phyloP scores from a whole-genome alignment of 2,888 invertebrate genomes.

The Amphipoea lucens region DNA sequence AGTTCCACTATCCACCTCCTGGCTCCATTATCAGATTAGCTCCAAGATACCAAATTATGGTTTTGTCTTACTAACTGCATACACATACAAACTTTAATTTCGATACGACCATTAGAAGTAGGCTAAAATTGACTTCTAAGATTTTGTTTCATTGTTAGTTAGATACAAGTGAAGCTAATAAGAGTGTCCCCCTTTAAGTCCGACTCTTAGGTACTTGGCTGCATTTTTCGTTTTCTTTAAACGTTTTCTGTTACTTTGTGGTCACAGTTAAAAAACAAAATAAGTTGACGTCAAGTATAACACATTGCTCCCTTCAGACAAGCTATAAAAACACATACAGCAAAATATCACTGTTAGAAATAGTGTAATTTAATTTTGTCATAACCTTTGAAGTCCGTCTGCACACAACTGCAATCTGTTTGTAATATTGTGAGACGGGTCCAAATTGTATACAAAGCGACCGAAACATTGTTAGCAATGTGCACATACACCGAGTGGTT shows the following conservation, averaged over 20 bases:
- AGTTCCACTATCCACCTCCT: too few species aligned
- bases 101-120: too few species aligned
- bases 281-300: not conserved
- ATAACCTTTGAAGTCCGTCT: conserved; percentile 8
- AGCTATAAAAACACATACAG: not conserved
- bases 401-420: not conserved
- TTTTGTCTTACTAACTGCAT: too few species aligned
- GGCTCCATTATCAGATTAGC: too few species aligned
- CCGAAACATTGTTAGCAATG: conserved; percentile 1
- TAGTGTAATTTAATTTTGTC: conserved; percentile 19
- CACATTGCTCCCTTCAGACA: not conserved
- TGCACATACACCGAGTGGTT: not conserved
- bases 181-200: not conserved
- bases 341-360: conserved; percentile 5
- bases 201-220: not conserved
- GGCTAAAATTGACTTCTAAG: too few species aligned
- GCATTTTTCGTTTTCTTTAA: not conserved
- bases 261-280: not conserved
- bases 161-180: too few species aligned
- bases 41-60: too few species aligned
- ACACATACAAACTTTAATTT: too few species aligned
- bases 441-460: conserved; percentile 15
- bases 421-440: conserved; percentile 1
- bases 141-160: not conserved
- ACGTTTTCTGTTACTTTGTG: not conserved